A percentile compares a stretch with the other conserved stretches of the same genome.
These are phyloP conservation scores for Drosophila formosana DNA, from an alignment of 2,888 invertebrate genomes.

Conservation along the genomic window DNA sequence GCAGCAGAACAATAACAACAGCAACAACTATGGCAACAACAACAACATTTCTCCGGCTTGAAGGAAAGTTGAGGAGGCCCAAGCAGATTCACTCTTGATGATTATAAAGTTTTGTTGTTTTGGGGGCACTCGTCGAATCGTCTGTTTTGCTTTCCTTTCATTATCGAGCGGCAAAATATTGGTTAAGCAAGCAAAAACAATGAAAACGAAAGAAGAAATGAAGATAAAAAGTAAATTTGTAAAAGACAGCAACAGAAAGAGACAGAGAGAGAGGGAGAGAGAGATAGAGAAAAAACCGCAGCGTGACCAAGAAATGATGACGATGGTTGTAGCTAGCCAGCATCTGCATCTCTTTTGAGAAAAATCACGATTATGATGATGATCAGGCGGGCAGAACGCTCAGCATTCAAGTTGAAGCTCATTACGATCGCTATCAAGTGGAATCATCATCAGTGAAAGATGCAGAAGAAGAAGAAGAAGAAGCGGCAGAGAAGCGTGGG, in stretches of 20 bases:
- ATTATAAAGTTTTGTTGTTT: conserved; percentile 74
- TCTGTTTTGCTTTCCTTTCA: conserved; percentile 79
- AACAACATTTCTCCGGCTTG: conserved; percentile 60
- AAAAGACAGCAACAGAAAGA: conserved; percentile 44
- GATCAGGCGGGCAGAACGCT: conserved; percentile 69
- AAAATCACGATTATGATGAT: conserved; percentile 71
- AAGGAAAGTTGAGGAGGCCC: conserved; percentile 34
- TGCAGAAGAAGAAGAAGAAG: conserved; percentile 8
- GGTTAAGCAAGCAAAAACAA: conserved; percentile 77
- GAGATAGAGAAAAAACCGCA: conserved; percentile 53
- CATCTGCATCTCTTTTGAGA: conserved; percentile 26
- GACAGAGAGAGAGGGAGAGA: conserved; percentile 10
- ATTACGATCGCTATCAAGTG: conserved; percentile 71
- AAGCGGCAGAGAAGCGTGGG: conserved; percentile 61
- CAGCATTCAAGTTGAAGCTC: conserved; percentile 62
- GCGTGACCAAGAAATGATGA: conserved; percentile 78
- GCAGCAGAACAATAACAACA: conserved; percentile 28
- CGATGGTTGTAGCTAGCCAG: conserved; percentile 41
- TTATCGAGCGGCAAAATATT: conserved; percentile 81
- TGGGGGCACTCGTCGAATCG: conserved; percentile 47
- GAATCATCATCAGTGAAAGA: conserved; percentile 42
- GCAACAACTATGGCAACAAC: conserved; percentile 25
- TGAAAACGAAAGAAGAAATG: conserved; percentile 74
- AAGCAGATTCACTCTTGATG: conserved; percentile 80
- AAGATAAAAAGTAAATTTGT: conserved; percentile 54